Percentiles rank a stretch among this genome's conserved stretches.
Conservation (phyloP, 1,140 invertebrate genomes). For the Archegozetes longisetosus region DNA sequence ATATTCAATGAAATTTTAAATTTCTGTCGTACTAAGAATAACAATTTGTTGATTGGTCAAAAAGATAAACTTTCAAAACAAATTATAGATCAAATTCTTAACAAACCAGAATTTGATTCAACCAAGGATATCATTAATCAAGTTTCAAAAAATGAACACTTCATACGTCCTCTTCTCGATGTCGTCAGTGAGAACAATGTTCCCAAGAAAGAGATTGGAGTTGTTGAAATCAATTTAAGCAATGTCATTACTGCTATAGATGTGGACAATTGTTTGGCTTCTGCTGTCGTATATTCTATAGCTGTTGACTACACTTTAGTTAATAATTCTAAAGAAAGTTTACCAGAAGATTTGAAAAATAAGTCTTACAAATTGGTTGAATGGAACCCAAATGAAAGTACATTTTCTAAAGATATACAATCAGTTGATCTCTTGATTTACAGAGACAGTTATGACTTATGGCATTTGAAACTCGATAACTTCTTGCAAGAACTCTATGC, state of each 20-base stretch:
- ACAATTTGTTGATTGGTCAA: no score
- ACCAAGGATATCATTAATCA: no score
- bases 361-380: no score
- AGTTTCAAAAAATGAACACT: slow-evolving; percentile 3
- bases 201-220: slow-evolving; percentile 6
- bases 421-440: background rate
- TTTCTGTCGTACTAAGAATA: no score
- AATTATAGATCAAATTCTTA: no score
- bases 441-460: background rate
- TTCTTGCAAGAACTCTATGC: background rate
- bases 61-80: no score
- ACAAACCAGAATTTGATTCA: no score
- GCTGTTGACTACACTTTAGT: slow-evolving; percentile 29
- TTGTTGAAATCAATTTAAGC: slow-evolving; percentile 10
- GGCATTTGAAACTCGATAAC: background rate
- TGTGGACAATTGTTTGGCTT: background rate
- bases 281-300: slow-evolving; percentile 28
- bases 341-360: background rate
- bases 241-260: background rate
- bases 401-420: slow-evolving; percentile 1
- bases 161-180: slow-evolving; percentile 17
- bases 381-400: background rate
- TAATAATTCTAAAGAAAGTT: slow-evolving; percentile 13
- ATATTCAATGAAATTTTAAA: no score
- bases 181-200: slow-evolving; percentile 16